Evolutionary conservation across 2,888 invertebrate species (phyloP), one percentile per base, ranked within the genome.

Genomic region (Drosophila robusta): DNA sequence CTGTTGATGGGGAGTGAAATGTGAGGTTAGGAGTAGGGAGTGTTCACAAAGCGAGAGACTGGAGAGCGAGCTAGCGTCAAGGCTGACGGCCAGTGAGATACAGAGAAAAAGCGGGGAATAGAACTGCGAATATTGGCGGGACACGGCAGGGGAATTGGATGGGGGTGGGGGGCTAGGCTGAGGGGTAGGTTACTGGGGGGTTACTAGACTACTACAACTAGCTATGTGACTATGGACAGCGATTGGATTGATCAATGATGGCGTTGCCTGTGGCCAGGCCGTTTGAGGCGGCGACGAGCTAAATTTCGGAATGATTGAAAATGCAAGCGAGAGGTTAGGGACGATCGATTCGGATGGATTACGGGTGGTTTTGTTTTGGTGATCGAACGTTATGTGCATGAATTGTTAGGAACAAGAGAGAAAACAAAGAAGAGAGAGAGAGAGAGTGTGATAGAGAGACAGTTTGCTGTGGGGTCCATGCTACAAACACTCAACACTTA

Each of bases 1-100:
- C 98, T 98, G 93, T 93, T 34, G 91, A 91, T 89, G 90, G 90
- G 90, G 91, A 90, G 90, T 91, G 90, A 90, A 90, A 90, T 90
- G 90, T 90, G 89, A 90, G 90, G 90, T 91, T 90, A 91, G 91
- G 91, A 91, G 90, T 84, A 90, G 90, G 90, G 90, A 90, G 90
- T 89, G 90, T 90, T 90, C 79, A 90, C 80, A 82, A 80, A 85
- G 82, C 84, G 72, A 81, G 68, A 75, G 63, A 71, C 26, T 29
- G 76, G 45, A 63, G 70, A 75, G 63, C 47, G 41, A 70, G 67
- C 55, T 63, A 62, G 49, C 36, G 50, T 56, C 50, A 52, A 46
- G 52, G 41, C 39, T 36, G 47, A 41, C 55, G 56, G 42, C 68
- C 74, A 67, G 75, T 56, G 56, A 63, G 57, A 56, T 56, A 64